Conservation (phyloP, 2,797 vertebrate genomes). For the Falco naumanni region DNA sequence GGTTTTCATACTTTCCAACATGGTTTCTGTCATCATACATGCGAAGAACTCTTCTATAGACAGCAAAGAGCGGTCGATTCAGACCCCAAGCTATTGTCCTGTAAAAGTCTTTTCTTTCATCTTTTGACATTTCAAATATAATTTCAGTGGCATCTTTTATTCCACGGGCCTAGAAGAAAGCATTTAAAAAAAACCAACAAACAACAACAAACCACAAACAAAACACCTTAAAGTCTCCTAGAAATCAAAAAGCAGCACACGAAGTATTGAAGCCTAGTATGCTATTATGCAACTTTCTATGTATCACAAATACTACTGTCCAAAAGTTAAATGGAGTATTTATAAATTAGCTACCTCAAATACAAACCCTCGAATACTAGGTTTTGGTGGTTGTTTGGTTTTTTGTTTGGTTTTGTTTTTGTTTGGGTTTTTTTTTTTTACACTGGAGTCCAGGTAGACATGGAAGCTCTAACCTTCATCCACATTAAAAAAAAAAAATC, state of each 20-base stretch:
- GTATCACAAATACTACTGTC: background rate
- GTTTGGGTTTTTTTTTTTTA: background rate
- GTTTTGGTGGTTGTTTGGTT: background rate
- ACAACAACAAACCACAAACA: background rate
- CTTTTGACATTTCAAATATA: slow-evolving; percentile 99
- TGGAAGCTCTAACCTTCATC: background rate
- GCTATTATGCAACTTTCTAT: background rate
- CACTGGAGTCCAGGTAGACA: background rate
- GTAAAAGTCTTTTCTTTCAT: slow-evolving; percentile 99
- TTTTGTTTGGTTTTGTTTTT: background rate
- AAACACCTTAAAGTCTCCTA: slow-evolving; percentile 15
- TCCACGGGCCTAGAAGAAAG: slow-evolving; percentile 85
- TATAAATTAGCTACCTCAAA: background rate
- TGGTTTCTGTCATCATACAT: slow-evolving; percentile 99
- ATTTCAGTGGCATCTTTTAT: slow-evolving; percentile 98
- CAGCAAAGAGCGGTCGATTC: slow-evolving; percentile 96
- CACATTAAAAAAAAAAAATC: background rate
- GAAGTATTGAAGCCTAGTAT: background rate
- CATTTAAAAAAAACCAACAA: background rate
- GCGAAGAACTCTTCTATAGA: slow-evolving; percentile 95
- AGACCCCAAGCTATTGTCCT: slow-evolving; percentile 96
- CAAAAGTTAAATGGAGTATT: background rate
- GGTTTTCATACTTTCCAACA: slow-evolving; percentile 93
- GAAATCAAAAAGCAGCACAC: background rate
- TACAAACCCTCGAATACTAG: background rate